These are phyloP conservation scores for Malacosoma neustria DNA, from an alignment of 2,888 invertebrate genomes.

Conservation along the genomic window DNA sequence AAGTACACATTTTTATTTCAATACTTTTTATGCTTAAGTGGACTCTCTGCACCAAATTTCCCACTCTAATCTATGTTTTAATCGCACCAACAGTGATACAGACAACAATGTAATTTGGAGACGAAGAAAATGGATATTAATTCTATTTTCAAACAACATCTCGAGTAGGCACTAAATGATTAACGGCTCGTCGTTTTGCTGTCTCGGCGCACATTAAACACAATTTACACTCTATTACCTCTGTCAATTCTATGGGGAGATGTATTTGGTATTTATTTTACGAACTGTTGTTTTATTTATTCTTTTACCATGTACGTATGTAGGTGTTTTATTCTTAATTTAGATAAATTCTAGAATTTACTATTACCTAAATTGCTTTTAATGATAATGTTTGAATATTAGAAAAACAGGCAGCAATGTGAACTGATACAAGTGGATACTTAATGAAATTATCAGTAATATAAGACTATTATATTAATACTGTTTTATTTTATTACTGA, in stretches of 20 bases:
- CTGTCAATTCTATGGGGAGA: conserved; percentile 32
- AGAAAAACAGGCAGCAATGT: too few relatives aligned
- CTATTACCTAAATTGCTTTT: too few relatives aligned
- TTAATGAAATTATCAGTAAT: too few relatives aligned
- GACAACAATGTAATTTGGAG: conserved; percentile 57
- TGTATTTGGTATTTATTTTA: conserved; percentile 19
- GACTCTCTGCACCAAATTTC: too few relatives aligned
- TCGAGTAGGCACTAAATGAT: conserved; percentile 30
- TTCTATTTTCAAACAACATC: conserved; percentile 41
- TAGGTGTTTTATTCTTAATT: conserved; percentile 10
- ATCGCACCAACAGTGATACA: conserved; percentile 53
- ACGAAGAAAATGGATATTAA: conserved; percentile 67
- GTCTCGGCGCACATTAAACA: conserved; percentile 31
- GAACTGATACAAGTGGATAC: too few relatives aligned
- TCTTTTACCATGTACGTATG: conserved; percentile 11
- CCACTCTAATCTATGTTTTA: conserved; percentile 29
- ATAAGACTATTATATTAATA: too few relatives aligned
- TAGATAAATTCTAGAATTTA: too few relatives aligned
- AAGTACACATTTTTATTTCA: too few relatives aligned
- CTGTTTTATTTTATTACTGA: too few relatives aligned
- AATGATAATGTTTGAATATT: too few relatives aligned
- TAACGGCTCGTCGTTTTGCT: conserved; percentile 41
- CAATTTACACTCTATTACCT: conserved; percentile 38
- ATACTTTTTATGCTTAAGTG: too few relatives aligned
- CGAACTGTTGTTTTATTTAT: conserved; percentile 15